These are phyloP conservation scores for Taphrorychus bicolor DNA, from an alignment of 2,888 invertebrate genomes.

Conservation along the genomic window DNA sequence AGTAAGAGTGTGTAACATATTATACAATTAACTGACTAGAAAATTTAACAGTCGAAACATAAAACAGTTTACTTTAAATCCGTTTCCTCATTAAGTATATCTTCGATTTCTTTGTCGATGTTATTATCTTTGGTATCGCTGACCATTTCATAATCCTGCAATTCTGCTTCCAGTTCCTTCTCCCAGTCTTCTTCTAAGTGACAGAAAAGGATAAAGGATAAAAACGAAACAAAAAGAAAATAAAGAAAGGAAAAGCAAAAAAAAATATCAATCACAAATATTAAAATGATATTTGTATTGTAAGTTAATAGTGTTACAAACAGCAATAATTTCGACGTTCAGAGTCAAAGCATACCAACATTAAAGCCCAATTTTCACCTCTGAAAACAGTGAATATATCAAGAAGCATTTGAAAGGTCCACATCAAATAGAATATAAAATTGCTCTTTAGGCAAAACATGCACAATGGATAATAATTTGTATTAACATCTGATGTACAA, in stretches of 20 bases:
- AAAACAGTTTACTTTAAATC: constrained; percentile 50
- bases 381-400: background rate
- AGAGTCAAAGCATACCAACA: constrained; percentile 51
- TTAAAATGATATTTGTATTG: constrained; percentile 1
- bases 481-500: constrained; percentile 4
- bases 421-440: constrained; percentile 44
- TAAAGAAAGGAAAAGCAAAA: constrained; percentile 29
- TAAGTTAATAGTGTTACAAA: background rate
- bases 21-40: background rate
- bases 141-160: constrained; percentile 94
- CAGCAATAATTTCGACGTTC: constrained; percentile 48
- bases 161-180: constrained; percentile 92
- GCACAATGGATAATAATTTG: constrained; percentile 14
- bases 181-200: constrained; percentile 86
- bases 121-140: constrained; percentile 61
- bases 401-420: constrained; percentile 52
- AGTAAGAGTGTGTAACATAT: background rate
- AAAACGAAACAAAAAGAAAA: constrained; percentile 48
- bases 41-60: background rate
- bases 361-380: background rate
- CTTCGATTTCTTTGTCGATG: constrained; percentile 59
- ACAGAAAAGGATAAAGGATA: constrained; percentile 48
- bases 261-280: constrained; percentile 10
- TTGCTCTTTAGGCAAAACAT: constrained; percentile 15
- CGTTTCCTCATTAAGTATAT: constrained; percentile 56